Evolutionary conservation across 2,797 vertebrate species (phyloP).

Genomic region (Sebastes glaucus): DNA sequence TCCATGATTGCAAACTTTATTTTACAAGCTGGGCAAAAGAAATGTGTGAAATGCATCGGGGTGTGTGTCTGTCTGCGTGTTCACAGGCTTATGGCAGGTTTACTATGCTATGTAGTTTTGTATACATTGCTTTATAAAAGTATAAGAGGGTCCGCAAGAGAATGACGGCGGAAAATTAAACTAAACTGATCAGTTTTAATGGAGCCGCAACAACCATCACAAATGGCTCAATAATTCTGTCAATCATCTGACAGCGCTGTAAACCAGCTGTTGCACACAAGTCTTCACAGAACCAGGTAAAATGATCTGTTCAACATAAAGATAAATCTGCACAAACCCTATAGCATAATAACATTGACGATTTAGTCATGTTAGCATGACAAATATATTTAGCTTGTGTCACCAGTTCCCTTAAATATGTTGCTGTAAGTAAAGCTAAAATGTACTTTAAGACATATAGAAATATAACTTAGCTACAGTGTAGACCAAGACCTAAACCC

Average conservation of each 20-base stretch:
- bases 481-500: neutral
- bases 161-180: too few relatives aligned
- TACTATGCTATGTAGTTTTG: too few relatives aligned
- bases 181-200: too few relatives aligned
- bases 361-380: neutral
- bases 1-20: neutral
- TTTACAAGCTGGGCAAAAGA: neutral
- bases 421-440: neutral
- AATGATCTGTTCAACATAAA: neutral
- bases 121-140: too few relatives aligned
- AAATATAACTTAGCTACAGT: neutral
- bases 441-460: neutral
- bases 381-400: neutral
- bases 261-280: neutral
- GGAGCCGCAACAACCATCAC: too few relatives aligned
- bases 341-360: neutral
- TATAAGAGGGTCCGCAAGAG: too few relatives aligned
- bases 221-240: neutral
- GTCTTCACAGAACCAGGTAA: neutral
- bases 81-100: too few relatives aligned
- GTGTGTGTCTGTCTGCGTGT: neutral
- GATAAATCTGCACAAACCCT: neutral
- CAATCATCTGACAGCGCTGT: neutral
- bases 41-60: neutral
- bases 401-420: neutral